These are phyloP conservation scores for Aleiodes leptofemur DNA, from an alignment of 2,888 invertebrate genomes.

Conservation along the genomic window DNA sequence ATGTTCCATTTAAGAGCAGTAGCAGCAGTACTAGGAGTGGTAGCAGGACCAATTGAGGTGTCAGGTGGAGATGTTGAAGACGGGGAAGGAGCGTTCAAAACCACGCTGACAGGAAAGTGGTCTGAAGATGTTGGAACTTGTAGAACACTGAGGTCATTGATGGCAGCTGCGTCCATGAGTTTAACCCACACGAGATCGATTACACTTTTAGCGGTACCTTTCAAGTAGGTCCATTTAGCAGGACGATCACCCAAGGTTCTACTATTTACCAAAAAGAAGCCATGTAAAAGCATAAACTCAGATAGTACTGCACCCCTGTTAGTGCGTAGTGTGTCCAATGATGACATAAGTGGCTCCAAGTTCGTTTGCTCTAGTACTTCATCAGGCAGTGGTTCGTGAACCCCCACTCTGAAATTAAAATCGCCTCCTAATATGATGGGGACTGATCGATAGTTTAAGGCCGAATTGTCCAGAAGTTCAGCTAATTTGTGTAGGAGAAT, in stretches of 20 bases:
- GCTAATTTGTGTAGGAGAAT: background rate
- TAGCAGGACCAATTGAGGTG: background rate
- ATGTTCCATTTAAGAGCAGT: background rate
- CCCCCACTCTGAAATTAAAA: constrained; percentile 15
- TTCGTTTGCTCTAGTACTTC: background rate
- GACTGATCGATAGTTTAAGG: too few relatives aligned
- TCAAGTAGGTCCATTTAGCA: background rate
- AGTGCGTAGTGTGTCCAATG: background rate
- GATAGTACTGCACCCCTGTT: background rate
- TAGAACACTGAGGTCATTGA: background rate
- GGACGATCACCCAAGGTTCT: background rate
- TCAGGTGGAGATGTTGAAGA: background rate
- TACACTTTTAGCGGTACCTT: background rate
- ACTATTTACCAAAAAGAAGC: background rate
- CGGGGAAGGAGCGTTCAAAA: background rate
- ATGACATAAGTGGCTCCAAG: background rate
- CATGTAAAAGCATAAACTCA: background rate
- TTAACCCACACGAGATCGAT: constrained; percentile 5
- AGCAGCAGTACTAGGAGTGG: background rate
- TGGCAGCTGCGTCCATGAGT: too few relatives aligned
- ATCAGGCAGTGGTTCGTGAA: background rate
- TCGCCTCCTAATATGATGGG: constrained; percentile 10
- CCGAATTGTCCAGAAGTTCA: background rate
- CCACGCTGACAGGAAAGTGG: background rate
- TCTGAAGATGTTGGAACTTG: background rate